These are phyloP conservation scores for Panopea generosa DNA, from an alignment of 2,888 invertebrate species.

Conservation along the genomic window DNA sequence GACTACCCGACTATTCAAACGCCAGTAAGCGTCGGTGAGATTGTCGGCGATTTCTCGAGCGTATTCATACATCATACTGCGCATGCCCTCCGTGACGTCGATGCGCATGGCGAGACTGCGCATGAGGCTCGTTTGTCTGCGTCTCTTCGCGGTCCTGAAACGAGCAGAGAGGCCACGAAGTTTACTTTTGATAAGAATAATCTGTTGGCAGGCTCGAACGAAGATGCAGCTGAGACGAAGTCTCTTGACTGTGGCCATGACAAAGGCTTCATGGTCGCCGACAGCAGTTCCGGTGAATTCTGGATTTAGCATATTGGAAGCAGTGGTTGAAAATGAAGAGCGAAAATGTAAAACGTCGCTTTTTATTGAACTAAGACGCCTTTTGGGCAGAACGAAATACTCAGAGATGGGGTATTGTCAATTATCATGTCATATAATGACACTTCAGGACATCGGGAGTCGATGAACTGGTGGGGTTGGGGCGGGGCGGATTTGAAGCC, in stretches of 20 bases:
- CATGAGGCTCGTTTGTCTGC: conserved; percentile 7
- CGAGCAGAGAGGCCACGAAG: conserved; percentile 37
- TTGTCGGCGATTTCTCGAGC: conserved; percentile 53
- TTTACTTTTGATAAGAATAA: conserved; percentile 32
- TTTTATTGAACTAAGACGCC: too few species aligned
- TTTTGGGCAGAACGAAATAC: too few species aligned
- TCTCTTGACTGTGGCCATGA: neutral
- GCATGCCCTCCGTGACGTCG: conserved; percentile 56
- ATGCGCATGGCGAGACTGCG: conserved; percentile 42
- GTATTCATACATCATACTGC: conserved; percentile 42
- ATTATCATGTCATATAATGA: too few species aligned
- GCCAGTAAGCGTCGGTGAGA: conserved; percentile 42
- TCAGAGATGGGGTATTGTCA: too few species aligned
- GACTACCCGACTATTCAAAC: conserved; percentile 28
- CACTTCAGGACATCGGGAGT: too few species aligned
- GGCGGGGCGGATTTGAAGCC: too few species aligned
- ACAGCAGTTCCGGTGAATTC: too few species aligned
- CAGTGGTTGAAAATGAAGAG: too few species aligned
- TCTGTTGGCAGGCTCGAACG: conserved; percentile 22
- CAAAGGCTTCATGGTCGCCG: too few species aligned
- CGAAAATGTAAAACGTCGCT: too few species aligned
- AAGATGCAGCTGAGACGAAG: conserved; percentile 28
- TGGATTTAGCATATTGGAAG: too few species aligned
- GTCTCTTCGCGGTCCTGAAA: conserved; percentile 23
- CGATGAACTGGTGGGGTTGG: too few species aligned